phyloP scores from a whole-genome alignment of 2,797 vertebrate species.

The Cyprinodon diabolis region DNA sequence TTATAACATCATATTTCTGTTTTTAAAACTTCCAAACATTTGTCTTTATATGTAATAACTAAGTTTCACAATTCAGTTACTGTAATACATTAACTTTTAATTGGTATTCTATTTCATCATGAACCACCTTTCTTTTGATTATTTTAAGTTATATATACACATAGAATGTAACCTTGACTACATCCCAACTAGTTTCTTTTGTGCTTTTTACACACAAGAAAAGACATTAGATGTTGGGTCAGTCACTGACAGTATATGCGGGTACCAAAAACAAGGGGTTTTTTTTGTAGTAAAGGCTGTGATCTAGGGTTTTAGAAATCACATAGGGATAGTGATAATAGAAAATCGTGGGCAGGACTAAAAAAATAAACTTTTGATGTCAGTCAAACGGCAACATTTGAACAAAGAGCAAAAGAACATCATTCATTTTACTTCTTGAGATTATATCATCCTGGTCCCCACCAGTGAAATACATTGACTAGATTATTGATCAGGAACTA shows the following conservation, averaged over 20 bases:
- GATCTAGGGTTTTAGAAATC: not conserved
- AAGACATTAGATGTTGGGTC: not conserved
- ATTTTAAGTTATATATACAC: too few species aligned
- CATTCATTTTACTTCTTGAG: slow-evolving; percentile 14
- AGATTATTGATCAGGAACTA: slow-evolving; percentile 62
- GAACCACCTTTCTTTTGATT: too few species aligned
- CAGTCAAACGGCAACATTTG: not conserved
- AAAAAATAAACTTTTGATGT: not conserved
- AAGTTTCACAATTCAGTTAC: too few species aligned
- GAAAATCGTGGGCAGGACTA: not conserved
- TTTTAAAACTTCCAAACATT: not conserved
- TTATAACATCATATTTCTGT: not conserved
- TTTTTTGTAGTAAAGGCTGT: not conserved
- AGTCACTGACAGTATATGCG: not conserved
- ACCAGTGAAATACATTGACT: slow-evolving; percentile 29
- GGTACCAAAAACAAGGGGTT: not conserved
- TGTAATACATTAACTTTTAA: too few species aligned
- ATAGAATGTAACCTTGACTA: too few species aligned
- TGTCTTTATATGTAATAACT: not conserved
- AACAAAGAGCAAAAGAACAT: not conserved
- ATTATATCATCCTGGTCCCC: not conserved
- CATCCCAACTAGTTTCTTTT: not conserved
- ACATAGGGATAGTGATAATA: not conserved
- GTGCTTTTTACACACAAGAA: not conserved
- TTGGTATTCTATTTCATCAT: too few species aligned